Evolutionary conservation across 2,113 vertebrate genomes (phyloP), one percentile per base, ranked within the genome.

Genomic region (Dipodomys spectabilis): DNA sequence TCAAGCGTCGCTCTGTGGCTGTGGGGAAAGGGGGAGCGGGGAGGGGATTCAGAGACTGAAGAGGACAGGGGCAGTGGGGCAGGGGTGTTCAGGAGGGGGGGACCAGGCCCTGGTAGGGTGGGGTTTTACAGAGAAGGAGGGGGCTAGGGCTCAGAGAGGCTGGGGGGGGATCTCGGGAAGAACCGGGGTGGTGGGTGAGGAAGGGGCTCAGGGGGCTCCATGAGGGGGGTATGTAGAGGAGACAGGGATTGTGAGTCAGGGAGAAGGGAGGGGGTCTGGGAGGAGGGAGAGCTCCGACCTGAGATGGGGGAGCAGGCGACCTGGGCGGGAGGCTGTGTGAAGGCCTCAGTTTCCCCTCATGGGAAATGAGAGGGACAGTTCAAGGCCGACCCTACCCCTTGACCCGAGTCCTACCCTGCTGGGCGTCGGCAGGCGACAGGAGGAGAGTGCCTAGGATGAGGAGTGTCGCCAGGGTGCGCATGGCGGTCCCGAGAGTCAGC

Each of bases 381-480:
- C 13, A 0, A 1, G 15, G 3, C 49, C 0, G 22, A 45, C 32
- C 7, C 67, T 35, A n/a, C n/a, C 91, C 64, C 57, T 1, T 1
- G 7, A 6, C 18, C 44, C 5, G 28, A 35, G 65, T 79, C 97
- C 64, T 97, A 98, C 98, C 97, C 30, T 95, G 71, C 79, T 98
- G 96, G 75, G 98, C 98, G 57, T 96, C 92, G 5, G 86, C 94
- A 0, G 95, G 83, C 0, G 81, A 25, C 12, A 95, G 74, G 35
- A 96, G 32, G 45, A 98, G 44, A 23, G 96, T 1, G 1, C 68
- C 9, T 15, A 97, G n/a, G 20, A 94, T 7, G 0, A 97, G 35
- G 1, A 94, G 92, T 44, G 44, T 73, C 10, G 10, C 65, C 73
- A 88, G 57, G 64, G 94, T 65, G 69, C 60, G 94, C 92, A 88